A percentile compares a stretch with the other conserved stretches of the same genome.
phyloP scores from a whole-genome alignment of 1,140 invertebrate genomes.

The Neotoxoptera formosana region DNA sequence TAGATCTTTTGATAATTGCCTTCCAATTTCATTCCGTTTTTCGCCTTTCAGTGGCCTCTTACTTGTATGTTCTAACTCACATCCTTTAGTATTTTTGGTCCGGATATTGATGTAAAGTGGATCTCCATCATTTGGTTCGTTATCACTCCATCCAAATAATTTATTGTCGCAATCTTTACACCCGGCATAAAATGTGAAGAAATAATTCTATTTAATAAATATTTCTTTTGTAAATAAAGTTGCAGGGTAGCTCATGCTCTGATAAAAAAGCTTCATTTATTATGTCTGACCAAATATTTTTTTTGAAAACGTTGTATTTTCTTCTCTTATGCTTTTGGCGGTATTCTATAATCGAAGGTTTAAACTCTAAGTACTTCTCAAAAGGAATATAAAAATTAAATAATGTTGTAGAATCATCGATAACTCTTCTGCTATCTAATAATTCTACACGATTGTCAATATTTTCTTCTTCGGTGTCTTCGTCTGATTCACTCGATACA shows the following conservation, averaged over 20 bases:
- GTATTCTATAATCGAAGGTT: not conserved
- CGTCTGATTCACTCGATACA: too few species aligned
- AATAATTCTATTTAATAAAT: not conserved
- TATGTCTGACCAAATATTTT: not conserved
- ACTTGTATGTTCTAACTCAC: not conserved
- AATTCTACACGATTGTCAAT: not conserved
- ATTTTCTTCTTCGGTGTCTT: not conserved
- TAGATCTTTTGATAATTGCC: not conserved
- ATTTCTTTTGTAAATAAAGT: not conserved
- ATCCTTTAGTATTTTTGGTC: not conserved
- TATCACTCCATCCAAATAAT: slow-evolving; percentile 8
- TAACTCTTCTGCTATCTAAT: not conserved
- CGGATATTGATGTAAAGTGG: not conserved
- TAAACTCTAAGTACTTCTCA: not conserved
- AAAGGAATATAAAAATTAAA: not conserved
- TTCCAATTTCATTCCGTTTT: not conserved
- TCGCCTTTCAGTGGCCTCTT: not conserved
- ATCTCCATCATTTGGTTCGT: not conserved
- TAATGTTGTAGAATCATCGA: not conserved
- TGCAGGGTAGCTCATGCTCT: not conserved
- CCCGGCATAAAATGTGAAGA: not conserved
- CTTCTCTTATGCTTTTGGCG: not conserved
- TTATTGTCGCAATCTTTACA: not conserved
- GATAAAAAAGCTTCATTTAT: not conserved
- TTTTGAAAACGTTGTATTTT: not conserved